Base-by-base conservation (phyloP, 2,888 invertebrate genomes). In the Dynastes hyllus region DNA sequence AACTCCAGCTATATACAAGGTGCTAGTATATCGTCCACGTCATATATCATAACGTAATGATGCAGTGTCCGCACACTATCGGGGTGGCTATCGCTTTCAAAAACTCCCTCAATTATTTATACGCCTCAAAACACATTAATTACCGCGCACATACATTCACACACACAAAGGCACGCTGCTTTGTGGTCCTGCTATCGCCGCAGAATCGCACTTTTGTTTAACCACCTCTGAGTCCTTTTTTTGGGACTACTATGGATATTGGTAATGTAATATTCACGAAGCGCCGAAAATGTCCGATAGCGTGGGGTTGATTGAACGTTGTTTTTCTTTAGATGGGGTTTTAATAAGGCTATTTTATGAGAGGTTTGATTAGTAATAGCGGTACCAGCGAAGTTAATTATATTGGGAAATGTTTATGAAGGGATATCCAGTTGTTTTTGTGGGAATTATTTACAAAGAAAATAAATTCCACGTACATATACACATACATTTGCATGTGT, bases 1-100 rank as follows among this genome's bases (percentile, higher is more conserved):
- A 45, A 45, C 11, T 45, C 45, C 8, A 45, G 45, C 45, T 45
- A 45, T 45, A 45, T 22, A 50, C 32, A 45, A 29, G 61, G 61
- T 51, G 29, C 51, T 27, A 13, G 51, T 51, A 69, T 29, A 69
- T 50, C 58, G 40, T 29, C 78, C 65, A 22, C 55, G 71, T 73
- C 82, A 87, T 87, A 86, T 86, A 87, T 87, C 87, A 87, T 87
- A 87, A 87, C 84, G 83, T 87, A 87, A 87, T 86, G 87, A 86
- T 86, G 85, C 85, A 85, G 85, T 86, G 86, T 86, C 86, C 85
- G 78, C 85, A 85, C 85, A 86, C 85, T 87, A 86, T 87, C 86
- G 83, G 82, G 79, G 76, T 81, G 83, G 84, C 85, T 86, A 87
- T 87, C 86, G 85, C 85, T 86, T 86, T 86, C 85, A 84, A 84